These are phyloP conservation scores for Sebastes hubbsi DNA, from an alignment of 2,797 vertebrate species.

Conservation along the genomic window DNA sequence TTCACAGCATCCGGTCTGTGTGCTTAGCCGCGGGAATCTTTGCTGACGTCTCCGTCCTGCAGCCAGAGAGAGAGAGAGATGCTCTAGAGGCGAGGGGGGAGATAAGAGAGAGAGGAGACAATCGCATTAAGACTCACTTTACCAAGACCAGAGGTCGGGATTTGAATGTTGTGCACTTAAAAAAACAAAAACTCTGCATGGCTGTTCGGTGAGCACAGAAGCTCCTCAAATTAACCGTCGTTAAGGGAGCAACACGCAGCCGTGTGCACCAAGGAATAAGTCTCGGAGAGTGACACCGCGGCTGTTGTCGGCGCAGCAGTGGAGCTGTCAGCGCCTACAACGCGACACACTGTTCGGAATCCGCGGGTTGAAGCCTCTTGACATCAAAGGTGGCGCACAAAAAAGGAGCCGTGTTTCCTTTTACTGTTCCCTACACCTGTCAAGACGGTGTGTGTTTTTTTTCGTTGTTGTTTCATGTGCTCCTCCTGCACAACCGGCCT, in stretches of 20 bases:
- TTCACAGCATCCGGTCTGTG: constrained; percentile 27
- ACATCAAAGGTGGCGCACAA: constrained; percentile 65
- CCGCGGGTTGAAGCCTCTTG: constrained; percentile 58
- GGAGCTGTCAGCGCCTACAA: constrained; percentile 52
- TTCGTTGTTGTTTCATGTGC: constrained; percentile 35
- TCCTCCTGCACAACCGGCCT: constrained; percentile 7
- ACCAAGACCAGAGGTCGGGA: constrained; percentile 63
- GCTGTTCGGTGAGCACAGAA: constrained; percentile 19
- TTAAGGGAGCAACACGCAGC: constrained; percentile 33
- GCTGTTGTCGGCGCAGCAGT: constrained; percentile 48
- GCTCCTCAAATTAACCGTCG: constrained; percentile 38
- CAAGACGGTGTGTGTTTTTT: constrained; percentile 43
- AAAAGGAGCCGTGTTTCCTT: constrained; percentile 57
- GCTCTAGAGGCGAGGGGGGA: constrained; percentile 48
- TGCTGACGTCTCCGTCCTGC: constrained; percentile 48
- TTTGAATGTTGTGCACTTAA: constrained; percentile 57
- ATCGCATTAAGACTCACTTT: constrained; percentile 68
- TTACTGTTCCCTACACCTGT: constrained; percentile 67
- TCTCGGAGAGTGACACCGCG: constrained; percentile 30
- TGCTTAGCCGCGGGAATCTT: constrained; percentile 45
- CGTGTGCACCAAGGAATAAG: constrained; percentile 16
- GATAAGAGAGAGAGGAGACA: constrained; percentile 65
- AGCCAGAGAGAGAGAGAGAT: constrained; percentile 43
- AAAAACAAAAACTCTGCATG: constrained; percentile 30
- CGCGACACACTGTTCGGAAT: constrained; percentile 51